These are phyloP conservation scores for Eospalax fontanierii DNA, from an alignment of 2,797 vertebrate genomes.

Conservation along the genomic window DNA sequence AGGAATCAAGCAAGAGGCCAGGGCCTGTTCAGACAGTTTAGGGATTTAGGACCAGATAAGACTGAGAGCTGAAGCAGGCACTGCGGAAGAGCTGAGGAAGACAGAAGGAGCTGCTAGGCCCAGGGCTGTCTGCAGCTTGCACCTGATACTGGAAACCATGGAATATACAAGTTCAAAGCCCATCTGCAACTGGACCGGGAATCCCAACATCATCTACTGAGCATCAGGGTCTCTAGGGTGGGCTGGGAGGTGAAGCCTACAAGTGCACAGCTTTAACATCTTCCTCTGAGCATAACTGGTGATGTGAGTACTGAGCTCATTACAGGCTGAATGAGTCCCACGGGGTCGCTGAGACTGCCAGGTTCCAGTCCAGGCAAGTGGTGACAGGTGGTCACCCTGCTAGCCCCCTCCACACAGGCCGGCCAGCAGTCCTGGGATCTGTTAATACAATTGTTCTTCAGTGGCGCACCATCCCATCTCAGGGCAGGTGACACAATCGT, in stretches of 20 bases:
- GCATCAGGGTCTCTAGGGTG: too few relatives aligned
- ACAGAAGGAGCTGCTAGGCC: neutral
- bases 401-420: neutral
- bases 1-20: neutral
- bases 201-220: accelerated
- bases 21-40: neutral
- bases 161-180: neutral
- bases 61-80: neutral
- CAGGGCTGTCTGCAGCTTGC: accelerated
- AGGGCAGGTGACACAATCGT: too few relatives aligned
- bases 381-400: neutral
- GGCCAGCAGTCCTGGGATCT: neutral
- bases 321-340: accelerated
- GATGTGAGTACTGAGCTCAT: neutral
- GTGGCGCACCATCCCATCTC: neutral
- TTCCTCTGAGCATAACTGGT: neutral
- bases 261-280: neutral
- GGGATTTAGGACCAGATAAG: neutral
- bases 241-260: neutral
- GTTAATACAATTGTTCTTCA: too few relatives aligned
- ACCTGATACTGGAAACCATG: neutral
- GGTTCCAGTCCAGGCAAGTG: neutral
- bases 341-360: too few relatives aligned
- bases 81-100: neutral
- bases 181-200: neutral